Base-by-base conservation (phyloP, 2,113 vertebrate genomes). In the Xiphorhynchus elegans region DNA sequence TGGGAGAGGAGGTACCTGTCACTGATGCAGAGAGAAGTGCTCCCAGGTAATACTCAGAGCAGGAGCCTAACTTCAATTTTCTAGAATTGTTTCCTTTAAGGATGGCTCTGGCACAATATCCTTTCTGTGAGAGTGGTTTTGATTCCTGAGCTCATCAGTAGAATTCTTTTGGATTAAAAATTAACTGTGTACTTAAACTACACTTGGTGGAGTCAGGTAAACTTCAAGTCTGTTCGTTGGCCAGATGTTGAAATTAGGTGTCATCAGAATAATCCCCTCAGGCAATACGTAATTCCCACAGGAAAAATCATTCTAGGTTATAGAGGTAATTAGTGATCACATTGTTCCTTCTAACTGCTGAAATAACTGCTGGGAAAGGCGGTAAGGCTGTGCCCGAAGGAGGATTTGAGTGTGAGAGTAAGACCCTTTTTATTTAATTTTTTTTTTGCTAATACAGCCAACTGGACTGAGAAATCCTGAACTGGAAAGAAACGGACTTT, bases 401-500 rank as follows among this genome's bases (percentile, higher is more conserved):
- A 90, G 29, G 19, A 88, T 70, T 89, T 86, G 75, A 90, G n/a
- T 70, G 33, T 73, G 68, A 58, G 39, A 95, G n/a, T 92, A 86
- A 91, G 78, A 87, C 33, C 2, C 6, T 83, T 94, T 82, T 91
- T 35, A 28, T 83, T 90, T 94, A 13, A 59, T 89, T 68, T 62
- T 75, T 89, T 79, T 76, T 91, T 76, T 67, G 73, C 56, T 70
- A 75, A 98, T 98, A 96, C 98, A 95, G 99, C 98, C 98, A 92
- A 91, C 98, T 82, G 95, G 93, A 35, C 94, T 99, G 74, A 98
- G 99, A 86, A 99, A 99, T 96, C 96, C 99, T 40, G 99, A 99
- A 97, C 98, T 99, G 97, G 99, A 99, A 96, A 98, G 98, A 96
- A 99, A 99, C 1, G 99, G 99, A 87, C 97, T 99, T 52, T 99